Evolutionary conservation across 2,888 invertebrate genomes (phyloP), one percentile per base, ranked within the genome.

Genomic region (Melieria crassipennis): DNA sequence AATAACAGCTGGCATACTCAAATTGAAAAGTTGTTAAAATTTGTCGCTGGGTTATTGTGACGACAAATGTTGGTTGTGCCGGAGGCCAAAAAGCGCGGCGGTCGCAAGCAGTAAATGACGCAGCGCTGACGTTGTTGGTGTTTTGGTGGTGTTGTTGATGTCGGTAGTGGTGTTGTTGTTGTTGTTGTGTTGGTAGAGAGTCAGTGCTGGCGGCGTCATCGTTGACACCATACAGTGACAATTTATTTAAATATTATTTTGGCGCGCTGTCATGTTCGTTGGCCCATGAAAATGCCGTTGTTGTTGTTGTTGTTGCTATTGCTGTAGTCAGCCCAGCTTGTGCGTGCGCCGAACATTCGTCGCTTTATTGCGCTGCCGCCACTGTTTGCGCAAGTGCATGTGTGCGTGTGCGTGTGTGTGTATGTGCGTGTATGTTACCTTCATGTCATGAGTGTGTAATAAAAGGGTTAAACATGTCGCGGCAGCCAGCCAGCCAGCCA

Each of bases 191-290:
- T 30, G 30, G 30, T 30, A 30, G 30, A 16, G 7, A 42, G n/a
- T 11, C 45, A 7, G 13, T 11, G 13, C 16, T 46, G 69, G 60
- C 48, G 56, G 61, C 47, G 11, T 50, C 50, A 16, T 16, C 16
- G 13, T 7, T 16, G 16, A 16, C 16, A 9, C 7, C 55, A 57
- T 56, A 10, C 57, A 65, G 65, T 57, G 66, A 66, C 66, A 66
- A 66, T 66, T 66, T 66, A 66, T 66, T 66, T 66, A 66, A 66
- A 66, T 66, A 47, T 66, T 66, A 66, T 66, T 66, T 66, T 58
- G 66, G 66, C 58, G 66, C 66, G 57, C 45, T 66, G 66, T 63
- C 63, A 63, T 66, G 58, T 66, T 66, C 66, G 47, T 57, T 47
- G 57, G 47, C 57, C 46, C 56, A 30, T 30, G 30, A 30, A 30